Conservation (phyloP, 92 coral and sea anemone genomes). For the Epizoanthus scotinus region DNA sequence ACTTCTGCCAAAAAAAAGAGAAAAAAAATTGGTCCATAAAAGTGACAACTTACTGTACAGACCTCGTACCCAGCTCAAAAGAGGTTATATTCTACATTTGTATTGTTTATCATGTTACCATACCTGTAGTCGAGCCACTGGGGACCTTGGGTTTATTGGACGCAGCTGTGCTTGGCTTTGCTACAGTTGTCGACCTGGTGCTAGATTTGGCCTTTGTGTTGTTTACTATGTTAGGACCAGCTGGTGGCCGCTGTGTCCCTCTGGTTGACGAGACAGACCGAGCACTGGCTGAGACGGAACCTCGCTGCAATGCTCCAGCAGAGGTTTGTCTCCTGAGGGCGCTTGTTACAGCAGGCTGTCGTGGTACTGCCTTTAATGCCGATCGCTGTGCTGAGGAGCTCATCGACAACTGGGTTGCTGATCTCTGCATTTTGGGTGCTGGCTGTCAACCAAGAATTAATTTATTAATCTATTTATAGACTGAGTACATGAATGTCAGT, state of each 20-base stretch:
- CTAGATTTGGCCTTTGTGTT: background rate
- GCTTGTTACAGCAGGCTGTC: slow-evolving; percentile 23
- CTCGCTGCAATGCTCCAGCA: slow-evolving; percentile 47
- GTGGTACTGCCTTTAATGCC: background rate
- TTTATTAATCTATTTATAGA: background rate
- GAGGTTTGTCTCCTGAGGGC: slow-evolving; percentile 74
- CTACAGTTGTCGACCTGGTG: background rate
- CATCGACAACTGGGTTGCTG: slow-evolving; percentile 43
- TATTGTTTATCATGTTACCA: no score
- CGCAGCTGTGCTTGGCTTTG: background rate
- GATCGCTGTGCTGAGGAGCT: slow-evolving; percentile 6
- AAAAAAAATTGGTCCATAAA: no score
- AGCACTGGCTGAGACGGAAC: slow-evolving; percentile 13
- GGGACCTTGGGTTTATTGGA: slow-evolving; percentile 1
- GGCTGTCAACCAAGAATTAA: slow-evolving; percentile 28
- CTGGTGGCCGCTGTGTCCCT: slow-evolving; percentile 9
- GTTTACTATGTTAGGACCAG: background rate
- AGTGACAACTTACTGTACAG: no score
- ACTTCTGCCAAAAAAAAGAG: no score
- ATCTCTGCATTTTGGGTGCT: slow-evolving; percentile 51
- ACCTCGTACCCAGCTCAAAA: no score
- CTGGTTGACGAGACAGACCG: slow-evolving; percentile 50
- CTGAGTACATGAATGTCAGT: no score
- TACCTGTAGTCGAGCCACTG: slow-evolving; percentile 2
- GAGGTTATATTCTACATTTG: no score